Conservation (phyloP, 2,113 vertebrate genomes). For the Anser brachyrhynchus region DNA sequence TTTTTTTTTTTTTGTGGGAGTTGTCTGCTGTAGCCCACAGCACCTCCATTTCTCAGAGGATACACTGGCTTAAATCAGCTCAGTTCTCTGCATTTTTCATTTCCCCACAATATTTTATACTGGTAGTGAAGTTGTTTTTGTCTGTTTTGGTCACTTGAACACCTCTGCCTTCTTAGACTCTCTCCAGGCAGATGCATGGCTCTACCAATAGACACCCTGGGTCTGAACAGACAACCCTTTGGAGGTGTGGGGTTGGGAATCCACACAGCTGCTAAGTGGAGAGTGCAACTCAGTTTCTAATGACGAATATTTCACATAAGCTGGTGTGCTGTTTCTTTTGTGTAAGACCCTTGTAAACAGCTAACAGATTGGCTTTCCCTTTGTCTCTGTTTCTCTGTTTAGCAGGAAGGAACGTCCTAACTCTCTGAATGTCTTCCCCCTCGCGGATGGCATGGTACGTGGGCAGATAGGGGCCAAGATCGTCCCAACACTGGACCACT, state of each 20-base stretch:
- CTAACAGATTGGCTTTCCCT: background rate
- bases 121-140: background rate
- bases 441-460: constrained; percentile 95
- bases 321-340: background rate
- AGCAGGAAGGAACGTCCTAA: constrained; percentile 96
- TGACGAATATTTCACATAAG: background rate
- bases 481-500: constrained; percentile 89
- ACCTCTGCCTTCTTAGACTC: background rate
- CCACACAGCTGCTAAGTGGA: background rate
- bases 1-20: background rate
- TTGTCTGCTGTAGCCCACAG: background rate
- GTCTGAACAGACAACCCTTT: background rate
- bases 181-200: background rate
- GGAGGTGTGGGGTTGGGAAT: background rate
- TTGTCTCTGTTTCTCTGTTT: constrained; percentile 24
- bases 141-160: background rate
- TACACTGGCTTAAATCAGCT: background rate
- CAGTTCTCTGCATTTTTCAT: background rate
- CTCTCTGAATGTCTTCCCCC: constrained; percentile 93
- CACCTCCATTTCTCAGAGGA: background rate
- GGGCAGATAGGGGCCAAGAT: constrained; percentile 92
- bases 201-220: background rate
- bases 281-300: background rate
- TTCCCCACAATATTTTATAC: background rate
- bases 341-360: background rate